phyloP scores from a whole-genome alignment of 2,113 vertebrate genomes.

The Probosciger aterrimus region DNA sequence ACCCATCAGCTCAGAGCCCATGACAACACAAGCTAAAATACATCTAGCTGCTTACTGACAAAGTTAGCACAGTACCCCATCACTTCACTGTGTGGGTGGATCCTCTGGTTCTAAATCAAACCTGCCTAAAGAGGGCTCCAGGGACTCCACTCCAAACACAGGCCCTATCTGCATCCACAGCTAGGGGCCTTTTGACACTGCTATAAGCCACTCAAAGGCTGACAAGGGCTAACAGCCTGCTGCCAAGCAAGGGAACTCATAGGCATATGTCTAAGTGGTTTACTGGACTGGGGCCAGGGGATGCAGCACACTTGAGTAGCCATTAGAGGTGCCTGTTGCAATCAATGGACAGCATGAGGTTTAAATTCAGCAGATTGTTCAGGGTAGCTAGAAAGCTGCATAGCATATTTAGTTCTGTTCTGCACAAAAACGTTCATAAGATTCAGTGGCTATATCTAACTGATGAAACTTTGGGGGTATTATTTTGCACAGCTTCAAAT shows the following conservation, averaged over 20 bases:
- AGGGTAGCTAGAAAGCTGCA: not conserved
- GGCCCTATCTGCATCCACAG: not conserved
- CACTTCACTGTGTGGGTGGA: rapidly evolving
- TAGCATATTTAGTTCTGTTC: not conserved
- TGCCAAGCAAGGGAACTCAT: not conserved
- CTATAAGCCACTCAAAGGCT: not conserved
- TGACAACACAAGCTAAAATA: not conserved
- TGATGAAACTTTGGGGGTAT: not conserved
- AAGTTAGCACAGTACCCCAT: not conserved
- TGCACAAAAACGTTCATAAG: not conserved
- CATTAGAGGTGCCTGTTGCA: not conserved
- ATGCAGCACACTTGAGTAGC: not conserved
- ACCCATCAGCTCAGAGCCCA: not conserved
- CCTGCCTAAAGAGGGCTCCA: not conserved
- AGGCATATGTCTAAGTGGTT: not conserved
- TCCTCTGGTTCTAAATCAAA: not conserved
- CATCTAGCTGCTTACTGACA: not conserved
- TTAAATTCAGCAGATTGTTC: not conserved
- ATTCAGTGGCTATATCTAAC: not conserved
- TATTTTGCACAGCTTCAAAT: not conserved
- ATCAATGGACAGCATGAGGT: not conserved
- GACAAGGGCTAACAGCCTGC: not conserved
- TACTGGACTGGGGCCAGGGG: not conserved
- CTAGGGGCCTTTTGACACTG: not conserved
- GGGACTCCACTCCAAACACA: not conserved